Evolutionary conservation across 2,888 invertebrate species (phyloP).

Genomic region (Unio delphinus): DNA sequence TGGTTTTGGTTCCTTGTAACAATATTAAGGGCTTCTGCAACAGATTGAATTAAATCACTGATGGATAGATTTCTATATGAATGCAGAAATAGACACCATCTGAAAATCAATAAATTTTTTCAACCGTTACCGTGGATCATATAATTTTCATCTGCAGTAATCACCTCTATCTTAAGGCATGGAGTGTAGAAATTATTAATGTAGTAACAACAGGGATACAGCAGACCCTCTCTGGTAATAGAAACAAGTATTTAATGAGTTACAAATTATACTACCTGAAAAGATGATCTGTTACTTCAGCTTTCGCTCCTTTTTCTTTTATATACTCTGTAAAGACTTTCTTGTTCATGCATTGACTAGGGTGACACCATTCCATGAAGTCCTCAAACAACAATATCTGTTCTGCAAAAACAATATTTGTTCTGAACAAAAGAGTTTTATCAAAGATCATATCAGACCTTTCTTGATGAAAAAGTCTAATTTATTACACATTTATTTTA

Average conservation of each 20-base stretch:
- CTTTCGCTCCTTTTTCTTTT: constrained; percentile 73
- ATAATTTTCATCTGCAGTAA: no score
- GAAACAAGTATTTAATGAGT: background rate
- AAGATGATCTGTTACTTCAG: constrained; percentile 47
- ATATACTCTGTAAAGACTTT: constrained; percentile 76
- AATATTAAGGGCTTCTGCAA: no score
- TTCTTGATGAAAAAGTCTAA: no score
- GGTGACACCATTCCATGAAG: constrained; percentile 75
- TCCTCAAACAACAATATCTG: constrained; percentile 77
- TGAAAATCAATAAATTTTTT: no score
- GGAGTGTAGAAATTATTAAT: background rate
- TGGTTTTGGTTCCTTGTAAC: no score
- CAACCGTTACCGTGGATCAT: no score
- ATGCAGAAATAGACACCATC: no score
- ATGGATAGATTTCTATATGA: no score
- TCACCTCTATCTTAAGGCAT: no score
- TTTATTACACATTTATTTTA: no score
- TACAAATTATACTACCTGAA: constrained; percentile 57
- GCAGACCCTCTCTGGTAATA: background rate
- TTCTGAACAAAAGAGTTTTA: background rate
- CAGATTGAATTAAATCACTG: no score
- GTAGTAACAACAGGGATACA: background rate
- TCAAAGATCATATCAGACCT: background rate
- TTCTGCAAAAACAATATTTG: constrained; percentile 69
- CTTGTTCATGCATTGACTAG: constrained; percentile 77